Evolutionary conservation across 2,113 vertebrate species (phyloP), one percentile per base, ranked within the genome.

Genomic region (Psephotus haematonotus): DNA sequence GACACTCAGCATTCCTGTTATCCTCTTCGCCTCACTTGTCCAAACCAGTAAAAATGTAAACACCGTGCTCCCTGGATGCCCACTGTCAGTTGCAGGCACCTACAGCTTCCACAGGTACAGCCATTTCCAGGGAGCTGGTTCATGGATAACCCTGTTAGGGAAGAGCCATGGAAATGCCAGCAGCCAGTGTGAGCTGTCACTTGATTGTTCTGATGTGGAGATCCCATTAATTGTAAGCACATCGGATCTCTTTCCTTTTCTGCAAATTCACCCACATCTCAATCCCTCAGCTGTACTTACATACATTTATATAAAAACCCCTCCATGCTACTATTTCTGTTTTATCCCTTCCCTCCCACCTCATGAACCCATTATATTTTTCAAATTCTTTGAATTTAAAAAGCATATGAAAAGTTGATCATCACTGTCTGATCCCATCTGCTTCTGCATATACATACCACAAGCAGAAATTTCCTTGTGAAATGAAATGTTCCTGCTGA

Each of bases 371-470:
- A 76, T 91, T 87, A 39, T 35, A 50, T 78, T 88, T 94, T 94
- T 69, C 4, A 1, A 69, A 84, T 59, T 69, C 33, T 91, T 72
- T 92, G 24, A 79, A 87, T 86, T 78, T 78, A 59, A 93, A 59
- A 93, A 90, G 78, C 60, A 31, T 86, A 67, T 83, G 79, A 92
- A 83, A 94, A 93, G 43, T 78, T 81, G 90, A 63, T 94, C 60
- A 71, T 88, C 43, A 63, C 82, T 95, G 78, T 79, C 89, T 93
- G 59, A 43, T 81, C 55, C 94, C 92, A 93, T 96, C 93, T 96
- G 88, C 82, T 94, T 75, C 57, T 94, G 60, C 33, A 70, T 39
- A 57, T 85, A 74, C 67, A 70, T 69, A 72, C 25, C 57, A 63
- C 39, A 83, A 63, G 59, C 50, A 94, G 50, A 82, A 92, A 83